Evolutionary conservation across 2,797 vertebrate species (phyloP).

Genomic region (Melanotaenia maccullochi): DNA sequence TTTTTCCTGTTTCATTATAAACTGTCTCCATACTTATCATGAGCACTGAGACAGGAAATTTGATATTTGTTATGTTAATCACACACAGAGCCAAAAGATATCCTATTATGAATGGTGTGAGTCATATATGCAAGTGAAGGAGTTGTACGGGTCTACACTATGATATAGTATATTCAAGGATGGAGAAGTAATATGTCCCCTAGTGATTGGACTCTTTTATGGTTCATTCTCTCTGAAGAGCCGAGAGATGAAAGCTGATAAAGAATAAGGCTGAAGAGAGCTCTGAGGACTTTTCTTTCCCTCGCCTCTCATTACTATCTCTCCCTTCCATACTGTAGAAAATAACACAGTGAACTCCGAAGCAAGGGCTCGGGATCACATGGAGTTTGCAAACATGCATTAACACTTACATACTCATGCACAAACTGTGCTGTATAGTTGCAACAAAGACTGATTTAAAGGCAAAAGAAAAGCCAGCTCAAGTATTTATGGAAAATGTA

Average conservation of each 20-base stretch:
- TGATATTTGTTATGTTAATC: conserved; percentile 47
- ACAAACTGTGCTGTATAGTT: conserved; percentile 17
- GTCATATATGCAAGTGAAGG: conserved; percentile 43
- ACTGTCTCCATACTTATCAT: conserved; percentile 1
- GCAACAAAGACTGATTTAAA: conserved; percentile 13
- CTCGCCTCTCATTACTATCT: conserved; percentile 49
- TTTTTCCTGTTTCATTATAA: conserved; percentile 41
- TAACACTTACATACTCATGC: conserved; percentile 13
- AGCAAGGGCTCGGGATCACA: conserved; percentile 46
- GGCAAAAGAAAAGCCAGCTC: conserved; percentile 35
- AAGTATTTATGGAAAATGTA: conserved; percentile 31
- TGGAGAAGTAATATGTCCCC: conserved; percentile 67
- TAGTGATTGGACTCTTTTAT: conserved; percentile 68
- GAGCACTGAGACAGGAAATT: conserved; percentile 14
- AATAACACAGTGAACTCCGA: conserved; percentile 55
- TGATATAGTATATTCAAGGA: conserved; percentile 54
- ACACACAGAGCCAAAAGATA: conserved; percentile 36
- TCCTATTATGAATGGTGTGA: conserved; percentile 20
- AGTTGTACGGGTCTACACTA: conserved; percentile 33
- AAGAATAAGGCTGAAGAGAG: conserved; percentile 58
- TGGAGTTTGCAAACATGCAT: conserved; percentile 63
- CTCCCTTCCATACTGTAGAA: conserved; percentile 46
- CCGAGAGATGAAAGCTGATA: conserved; percentile 73
- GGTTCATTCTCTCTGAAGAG: conserved; percentile 64
- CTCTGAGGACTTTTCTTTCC: conserved; percentile 50